These are phyloP conservation scores for Antrozous pallidus DNA, from an alignment of 2,797 vertebrate genomes.

Conservation along the genomic window DNA sequence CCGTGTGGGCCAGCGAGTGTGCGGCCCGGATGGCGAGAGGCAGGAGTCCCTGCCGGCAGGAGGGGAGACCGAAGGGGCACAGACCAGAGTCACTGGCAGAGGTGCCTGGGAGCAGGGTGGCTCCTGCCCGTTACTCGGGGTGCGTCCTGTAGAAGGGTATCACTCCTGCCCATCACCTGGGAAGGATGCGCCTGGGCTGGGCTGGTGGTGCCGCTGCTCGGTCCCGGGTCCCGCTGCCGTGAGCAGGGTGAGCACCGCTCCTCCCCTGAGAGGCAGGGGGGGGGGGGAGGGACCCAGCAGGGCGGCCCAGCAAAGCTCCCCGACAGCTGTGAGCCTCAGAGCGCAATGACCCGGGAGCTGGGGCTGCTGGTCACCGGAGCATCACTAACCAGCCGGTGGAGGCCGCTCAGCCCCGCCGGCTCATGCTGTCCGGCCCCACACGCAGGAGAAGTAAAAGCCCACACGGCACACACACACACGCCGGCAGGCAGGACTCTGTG, in stretches of 20 bases:
- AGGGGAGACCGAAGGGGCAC: too few species aligned
- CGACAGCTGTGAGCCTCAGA: accelerated
- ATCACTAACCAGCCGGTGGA: accelerated
- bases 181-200: background rate
- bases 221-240: too few species aligned
- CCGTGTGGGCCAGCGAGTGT: accelerated
- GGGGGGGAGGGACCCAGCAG: background rate
- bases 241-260: too few species aligned
- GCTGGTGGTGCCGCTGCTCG: background rate
- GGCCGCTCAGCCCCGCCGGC: background rate
- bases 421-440: background rate
- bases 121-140: too few species aligned
- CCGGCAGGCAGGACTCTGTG: too few species aligned
- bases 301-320: background rate
- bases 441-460: background rate
- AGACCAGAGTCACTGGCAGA: too few species aligned
- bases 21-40: accelerated
- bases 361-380: background rate
- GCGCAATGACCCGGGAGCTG: background rate
- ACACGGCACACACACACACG: too few species aligned
- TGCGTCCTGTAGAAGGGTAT: background rate
- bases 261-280: accelerated
- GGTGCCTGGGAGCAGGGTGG: background rate
- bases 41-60: background rate
- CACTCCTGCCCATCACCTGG: background rate